Base-by-base conservation (phyloP, 1,140 invertebrate species). In the Drosophila kepulauana region DNA sequence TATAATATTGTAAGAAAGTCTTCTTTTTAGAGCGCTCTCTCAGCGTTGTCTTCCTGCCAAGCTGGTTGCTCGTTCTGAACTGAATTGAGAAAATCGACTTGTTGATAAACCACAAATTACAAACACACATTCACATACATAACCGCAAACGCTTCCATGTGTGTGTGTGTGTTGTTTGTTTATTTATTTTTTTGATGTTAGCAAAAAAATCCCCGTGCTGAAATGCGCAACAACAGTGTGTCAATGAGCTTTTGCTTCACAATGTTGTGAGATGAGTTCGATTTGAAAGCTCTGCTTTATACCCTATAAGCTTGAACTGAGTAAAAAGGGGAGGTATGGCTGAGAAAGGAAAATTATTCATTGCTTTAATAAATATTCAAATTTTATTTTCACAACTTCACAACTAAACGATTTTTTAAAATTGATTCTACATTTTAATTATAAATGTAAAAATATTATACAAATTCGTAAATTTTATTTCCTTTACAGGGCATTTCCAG, bases 1-100 rank as follows among this genome's bases (percentile, higher is more conserved):
- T 15, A 20, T 16, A 15, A 20, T 16, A 15, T 28, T 41, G 11
- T 43, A 13, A 43, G 41, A 43, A 43, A 43, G 11, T 46, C n/a
- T 48, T 30, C 2, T 51, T 64, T 10, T 2, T 15, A 25, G 30
- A 66, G 46, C 46, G 13, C 11, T 20, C 16, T 41, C 16, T 7
- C 25, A 45, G 70, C 57, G 41, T 2, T 56, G 11, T n/a, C 64
- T 56, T 70, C 78, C 57, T 57, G 63, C 49, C 72, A 57, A 77
- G 62, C 52, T 77, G 69, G 67, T 67, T 46, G 80, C 66, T 49
- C 54, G 72, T 67, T 67, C 48, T 49, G 41, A 71, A 88, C 76
- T 86, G 71, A 87, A 43, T 41, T 38, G 28, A 67, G 61, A 35
- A 15, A 56, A 41, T 41, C 64, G 1, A 61, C 48, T 67, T 67